A percentile compares a stretch with the other conserved stretches of the same genome.
These are phyloP conservation scores for Dipodomys spectabilis DNA, from an alignment of 2,113 vertebrate genomes.

Conservation along the genomic window DNA sequence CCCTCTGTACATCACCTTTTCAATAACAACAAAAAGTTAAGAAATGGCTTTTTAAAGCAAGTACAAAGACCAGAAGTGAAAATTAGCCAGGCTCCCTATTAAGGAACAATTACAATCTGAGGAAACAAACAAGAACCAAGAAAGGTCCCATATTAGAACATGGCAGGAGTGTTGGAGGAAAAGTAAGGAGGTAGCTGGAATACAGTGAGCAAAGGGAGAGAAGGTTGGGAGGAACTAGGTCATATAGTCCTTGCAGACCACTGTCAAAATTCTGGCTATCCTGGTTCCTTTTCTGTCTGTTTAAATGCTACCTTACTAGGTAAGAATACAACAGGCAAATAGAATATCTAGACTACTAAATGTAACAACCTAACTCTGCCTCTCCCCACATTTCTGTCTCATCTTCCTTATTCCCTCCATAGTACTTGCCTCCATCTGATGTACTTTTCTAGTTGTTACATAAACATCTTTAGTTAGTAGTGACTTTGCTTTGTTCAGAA, in stretches of 20 bases:
- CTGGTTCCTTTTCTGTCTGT: not conserved
- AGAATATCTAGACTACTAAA: not conserved
- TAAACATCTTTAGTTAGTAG: not conserved
- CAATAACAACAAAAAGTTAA: not conserved
- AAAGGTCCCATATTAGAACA: not conserved
- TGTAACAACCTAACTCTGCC: not conserved
- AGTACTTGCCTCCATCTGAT: not conserved
- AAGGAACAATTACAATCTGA: not conserved
- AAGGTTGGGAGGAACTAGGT: not conserved
- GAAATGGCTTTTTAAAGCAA: not conserved
- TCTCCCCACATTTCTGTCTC: not conserved
- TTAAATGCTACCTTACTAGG: not conserved
- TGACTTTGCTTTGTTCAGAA: slow-evolving; percentile 5
- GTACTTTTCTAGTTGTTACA: not conserved
- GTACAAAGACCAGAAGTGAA: not conserved
- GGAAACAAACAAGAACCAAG: not conserved
- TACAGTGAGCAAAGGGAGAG: not conserved
- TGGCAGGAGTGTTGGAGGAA: not conserved
- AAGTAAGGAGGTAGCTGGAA: not conserved
- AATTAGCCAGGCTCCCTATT: not conserved
- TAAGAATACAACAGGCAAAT: not conserved
- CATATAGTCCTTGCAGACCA: not conserved
- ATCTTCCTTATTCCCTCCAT: not conserved
- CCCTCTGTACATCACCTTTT: no score
- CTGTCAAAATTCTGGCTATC: not conserved